phyloP scores from a whole-genome alignment of 2,797 vertebrate species.

The Microctenopoma steveboyesi region DNA sequence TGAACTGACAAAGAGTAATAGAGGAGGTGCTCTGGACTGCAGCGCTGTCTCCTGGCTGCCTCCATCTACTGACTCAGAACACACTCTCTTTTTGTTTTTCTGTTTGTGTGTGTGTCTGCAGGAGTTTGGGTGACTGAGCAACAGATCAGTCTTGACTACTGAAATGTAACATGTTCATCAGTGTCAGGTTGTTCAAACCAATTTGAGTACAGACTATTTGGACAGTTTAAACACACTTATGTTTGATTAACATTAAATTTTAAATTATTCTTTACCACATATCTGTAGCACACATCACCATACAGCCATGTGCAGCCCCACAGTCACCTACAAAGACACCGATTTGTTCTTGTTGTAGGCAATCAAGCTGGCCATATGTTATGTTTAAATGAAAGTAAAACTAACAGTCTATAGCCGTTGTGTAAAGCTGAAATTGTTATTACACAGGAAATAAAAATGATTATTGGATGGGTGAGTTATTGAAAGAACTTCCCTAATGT shows the following conservation, averaged over 20 bases:
- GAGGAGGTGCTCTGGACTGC: slow-evolving; percentile 40
- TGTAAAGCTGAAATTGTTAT: neutral
- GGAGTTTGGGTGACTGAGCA: slow-evolving; percentile 39
- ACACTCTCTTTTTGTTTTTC: slow-evolving; percentile 51
- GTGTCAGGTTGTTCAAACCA: slow-evolving; percentile 15
- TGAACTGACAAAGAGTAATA: slow-evolving; percentile 40
- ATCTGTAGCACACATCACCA: neutral
- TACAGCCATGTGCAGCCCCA: slow-evolving; percentile 2
- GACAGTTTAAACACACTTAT: slow-evolving; percentile 1
- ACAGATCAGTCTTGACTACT: slow-evolving; percentile 36
- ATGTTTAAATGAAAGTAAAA: slow-evolving; percentile 4
- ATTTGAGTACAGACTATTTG: neutral
- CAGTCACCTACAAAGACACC: neutral
- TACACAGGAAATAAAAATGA: slow-evolving; percentile 1
- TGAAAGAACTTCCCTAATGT: neutral
- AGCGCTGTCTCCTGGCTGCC: slow-evolving; percentile 50
- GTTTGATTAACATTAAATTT: slow-evolving; percentile 14
- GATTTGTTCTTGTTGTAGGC: neutral
- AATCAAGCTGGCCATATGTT: neutral
- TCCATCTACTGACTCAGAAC: slow-evolving; percentile 61
- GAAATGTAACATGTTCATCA: slow-evolving; percentile 7
- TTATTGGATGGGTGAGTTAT: neutral
- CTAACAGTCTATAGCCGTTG: neutral
- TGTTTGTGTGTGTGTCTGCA: slow-evolving; percentile 26
- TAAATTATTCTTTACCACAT: slow-evolving; percentile 21